Evolutionary conservation across 2,888 invertebrate genomes (phyloP), one percentile per base, ranked within the genome.

Genomic region (Aethes cnicana): DNA sequence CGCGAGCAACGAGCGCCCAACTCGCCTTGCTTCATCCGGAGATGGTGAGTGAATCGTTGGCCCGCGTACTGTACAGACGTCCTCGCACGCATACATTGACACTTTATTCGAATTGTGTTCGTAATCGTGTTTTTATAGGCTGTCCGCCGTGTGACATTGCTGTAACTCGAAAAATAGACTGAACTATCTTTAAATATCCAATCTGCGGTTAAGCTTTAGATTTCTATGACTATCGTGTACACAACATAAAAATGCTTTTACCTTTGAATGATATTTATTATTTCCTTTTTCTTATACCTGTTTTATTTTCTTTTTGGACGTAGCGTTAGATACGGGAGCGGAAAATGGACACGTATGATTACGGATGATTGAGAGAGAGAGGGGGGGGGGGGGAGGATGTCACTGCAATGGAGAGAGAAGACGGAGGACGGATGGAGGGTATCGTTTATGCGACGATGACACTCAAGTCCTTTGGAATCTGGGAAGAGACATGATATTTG

Each of bases 311-410:
- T 41, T 30, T 43, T 36, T 36, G 28, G 43, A 26, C 16, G 30
- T n/a, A 32, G 30, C 36, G 14, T 50, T 37, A 37, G 30, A 36
- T 30, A 30, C 32, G 23, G 61, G 60, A 64, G 68, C 71, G 71
- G 71, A 72, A 80, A 76, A 76, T 71, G 72, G 66, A 76, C 75
- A 78, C 72, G 72, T 71, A 72, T 77, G 74, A 78, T 20, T 20
- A 4, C 6, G 20, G 11, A 12, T 28, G 28, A 28, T 28, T 28
- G 28, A 28, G 28, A 12, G 28, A 12, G 12, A 12, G 1, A 5
- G 28, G 11, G 12, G 11, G 28, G 9, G 28, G 11, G 9, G 6
- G 12, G n/a, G 12, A 28, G 7, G 12, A 4, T 11, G 11, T 5
- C n/a, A 9, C 12, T 3, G 12, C 9, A 28, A 6, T 5, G 2